These are phyloP conservation scores for Mormyrus proboscirostris DNA, from an alignment of 2,797 vertebrate genomes.

Conservation along the genomic window DNA sequence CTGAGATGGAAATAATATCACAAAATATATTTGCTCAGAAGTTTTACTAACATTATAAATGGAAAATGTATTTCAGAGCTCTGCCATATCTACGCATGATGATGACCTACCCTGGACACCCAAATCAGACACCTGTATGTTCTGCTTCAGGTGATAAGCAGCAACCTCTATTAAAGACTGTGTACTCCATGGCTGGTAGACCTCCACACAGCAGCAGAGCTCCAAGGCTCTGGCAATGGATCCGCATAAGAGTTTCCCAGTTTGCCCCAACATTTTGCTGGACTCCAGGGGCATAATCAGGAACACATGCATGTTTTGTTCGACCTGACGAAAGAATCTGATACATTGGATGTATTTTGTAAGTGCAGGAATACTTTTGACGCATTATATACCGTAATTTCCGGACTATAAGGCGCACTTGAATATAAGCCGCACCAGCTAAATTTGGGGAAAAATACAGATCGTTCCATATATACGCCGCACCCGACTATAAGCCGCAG, in stretches of 20 bases:
- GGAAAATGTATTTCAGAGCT: neutral
- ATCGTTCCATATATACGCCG: too few relatives aligned
- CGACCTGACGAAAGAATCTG: conserved; percentile 61
- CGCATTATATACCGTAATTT: neutral
- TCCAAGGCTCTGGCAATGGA: conserved; percentile 52
- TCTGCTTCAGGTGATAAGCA: conserved; percentile 44
- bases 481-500: too few relatives aligned
- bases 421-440: too few relatives aligned
- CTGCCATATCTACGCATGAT: neutral
- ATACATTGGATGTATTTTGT: neutral
- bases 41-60: neutral
- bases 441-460: too few relatives aligned
- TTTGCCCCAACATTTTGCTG: conserved; percentile 11
- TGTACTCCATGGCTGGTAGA: conserved; percentile 64
- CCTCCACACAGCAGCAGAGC: conserved; percentile 60
- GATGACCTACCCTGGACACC: conserved; percentile 23
- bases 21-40: neutral
- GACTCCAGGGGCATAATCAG: conserved; percentile 54
- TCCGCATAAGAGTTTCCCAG: conserved; percentile 28
- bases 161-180: conserved; percentile 55
- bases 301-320: conserved; percentile 69
- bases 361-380: neutral
- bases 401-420: too few relatives aligned
- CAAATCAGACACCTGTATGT: conserved; percentile 33
- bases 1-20: conserved; percentile 32